These are phyloP conservation scores for Poecilia velifera DNA, from an alignment of 2,797 vertebrate genomes.

Conservation along the genomic window DNA sequence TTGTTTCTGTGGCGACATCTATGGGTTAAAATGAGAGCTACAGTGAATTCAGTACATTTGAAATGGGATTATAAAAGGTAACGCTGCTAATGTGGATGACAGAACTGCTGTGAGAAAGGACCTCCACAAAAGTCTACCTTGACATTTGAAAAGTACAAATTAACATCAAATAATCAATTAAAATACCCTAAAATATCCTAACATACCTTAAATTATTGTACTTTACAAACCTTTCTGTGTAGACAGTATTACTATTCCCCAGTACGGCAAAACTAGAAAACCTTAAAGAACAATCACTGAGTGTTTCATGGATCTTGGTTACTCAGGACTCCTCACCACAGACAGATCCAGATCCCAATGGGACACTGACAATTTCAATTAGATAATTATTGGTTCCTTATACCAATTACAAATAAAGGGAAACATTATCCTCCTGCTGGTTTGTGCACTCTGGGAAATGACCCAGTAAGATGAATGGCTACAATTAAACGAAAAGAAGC, in stretches of 20 bases:
- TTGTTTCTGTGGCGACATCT: not conserved
- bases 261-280: not conserved
- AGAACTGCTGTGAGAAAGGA: not conserved
- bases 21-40: not conserved
- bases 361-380: constrained; percentile 34
- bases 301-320: constrained; percentile 26
- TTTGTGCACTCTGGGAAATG: constrained; percentile 23
- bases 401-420: constrained; percentile 28
- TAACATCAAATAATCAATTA: not conserved
- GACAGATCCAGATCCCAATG: constrained; percentile 43
- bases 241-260: not conserved
- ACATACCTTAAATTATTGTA: not conserved
- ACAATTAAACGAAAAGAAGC: constrained; percentile 34
- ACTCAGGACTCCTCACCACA: constrained; percentile 33
- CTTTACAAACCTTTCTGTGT: not conserved
- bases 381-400: constrained; percentile 40
- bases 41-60: not conserved
- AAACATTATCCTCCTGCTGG: constrained; percentile 31
- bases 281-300: not conserved
- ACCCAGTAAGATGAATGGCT: constrained; percentile 38
- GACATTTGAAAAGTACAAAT: not conserved
- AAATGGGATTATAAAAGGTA: not conserved
- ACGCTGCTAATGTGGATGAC: not conserved
- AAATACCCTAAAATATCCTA: not conserved
- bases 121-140: not conserved